Percentiles rank a stretch among this genome's conserved stretches.
These are phyloP conservation scores for Araneus ventricosus DNA, from an alignment of 1,140 invertebrate genomes.

Conservation along the genomic window DNA sequence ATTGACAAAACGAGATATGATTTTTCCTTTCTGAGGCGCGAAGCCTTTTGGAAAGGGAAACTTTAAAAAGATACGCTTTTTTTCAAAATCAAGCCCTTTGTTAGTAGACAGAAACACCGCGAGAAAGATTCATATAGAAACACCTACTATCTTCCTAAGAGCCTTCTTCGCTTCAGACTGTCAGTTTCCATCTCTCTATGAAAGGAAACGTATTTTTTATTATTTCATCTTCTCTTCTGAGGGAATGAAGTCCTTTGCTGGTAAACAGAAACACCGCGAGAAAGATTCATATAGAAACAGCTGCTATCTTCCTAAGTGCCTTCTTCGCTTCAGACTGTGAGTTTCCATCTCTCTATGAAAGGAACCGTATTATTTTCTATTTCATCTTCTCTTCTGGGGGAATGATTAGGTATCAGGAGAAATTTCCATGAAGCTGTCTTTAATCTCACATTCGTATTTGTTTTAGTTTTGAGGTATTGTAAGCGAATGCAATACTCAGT, in stretches of 20 bases:
- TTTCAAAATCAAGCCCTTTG: slow-evolving; percentile 4
- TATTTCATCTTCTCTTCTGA: background rate
- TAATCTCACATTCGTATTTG: too few species aligned
- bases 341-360: too few species aligned
- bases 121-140: background rate
- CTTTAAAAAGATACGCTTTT: background rate
- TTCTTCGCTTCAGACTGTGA: background rate
- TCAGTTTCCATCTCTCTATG: background rate
- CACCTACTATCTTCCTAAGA: background rate
- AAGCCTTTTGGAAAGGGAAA: background rate
- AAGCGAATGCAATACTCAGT: too few species aligned
- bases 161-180: background rate
- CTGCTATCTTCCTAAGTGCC: background rate
- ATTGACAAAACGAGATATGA: slow-evolving; percentile 30
- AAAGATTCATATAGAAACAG: slow-evolving; percentile 1
- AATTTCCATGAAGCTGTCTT: background rate
- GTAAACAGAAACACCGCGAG: slow-evolving; percentile 9
- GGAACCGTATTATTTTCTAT: too few species aligned
- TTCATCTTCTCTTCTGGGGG: too few species aligned
- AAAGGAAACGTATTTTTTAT: background rate
- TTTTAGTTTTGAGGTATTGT: too few species aligned
- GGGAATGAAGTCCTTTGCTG: slow-evolving; percentile 18
- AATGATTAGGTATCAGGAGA: background rate
- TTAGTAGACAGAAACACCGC: slow-evolving; percentile 14
- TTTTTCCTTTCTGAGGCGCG: slow-evolving; percentile 7